A percentile compares a stretch with the other conserved stretches of the same genome.
These are phyloP conservation scores for Ophioderma brevispina DNA, from an alignment of 35 echinoderm and acorn worm genomes.

Conservation along the genomic window DNA sequence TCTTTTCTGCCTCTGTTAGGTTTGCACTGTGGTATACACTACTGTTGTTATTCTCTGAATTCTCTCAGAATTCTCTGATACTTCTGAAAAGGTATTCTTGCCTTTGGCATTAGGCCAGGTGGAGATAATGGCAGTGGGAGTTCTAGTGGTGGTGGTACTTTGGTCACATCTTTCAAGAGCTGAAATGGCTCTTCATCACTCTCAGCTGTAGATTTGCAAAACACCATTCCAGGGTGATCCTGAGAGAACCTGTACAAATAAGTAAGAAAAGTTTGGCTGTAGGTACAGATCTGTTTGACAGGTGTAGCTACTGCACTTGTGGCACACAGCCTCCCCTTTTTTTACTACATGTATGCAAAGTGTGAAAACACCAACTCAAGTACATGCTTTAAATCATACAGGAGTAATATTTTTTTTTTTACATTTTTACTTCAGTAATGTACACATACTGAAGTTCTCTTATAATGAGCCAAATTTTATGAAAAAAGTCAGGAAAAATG, in stretches of 20 bases:
- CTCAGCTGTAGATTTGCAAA: neutral
- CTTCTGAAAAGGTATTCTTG: neutral
- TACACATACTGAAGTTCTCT: too few relatives aligned
- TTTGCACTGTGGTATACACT: slow-evolving; percentile 29
- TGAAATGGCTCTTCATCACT: slow-evolving; percentile 5
- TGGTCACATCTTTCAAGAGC: neutral
- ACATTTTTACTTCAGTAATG: too few relatives aligned
- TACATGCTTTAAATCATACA: too few relatives aligned
- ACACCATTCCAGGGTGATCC: neutral
- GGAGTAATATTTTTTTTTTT: too few relatives aligned
- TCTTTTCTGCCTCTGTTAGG: neutral
- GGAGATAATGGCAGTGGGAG: neutral
- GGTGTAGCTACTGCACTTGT: too few relatives aligned
- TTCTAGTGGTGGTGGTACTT: neutral
- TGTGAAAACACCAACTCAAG: too few relatives aligned
- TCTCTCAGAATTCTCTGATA: neutral
- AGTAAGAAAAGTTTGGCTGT: too few relatives aligned
- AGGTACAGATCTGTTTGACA: too few relatives aligned
- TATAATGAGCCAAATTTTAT: too few relatives aligned
- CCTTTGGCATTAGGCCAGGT: neutral
- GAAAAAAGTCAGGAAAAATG: too few relatives aligned
- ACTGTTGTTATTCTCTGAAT: slow-evolving; percentile 34
- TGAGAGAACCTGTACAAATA: neutral
- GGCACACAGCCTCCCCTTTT: too few relatives aligned
- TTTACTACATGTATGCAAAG: too few relatives aligned